These are phyloP conservation scores for Drosophila guanche DNA, from an alignment of 1,140 invertebrate species.

Conservation along the genomic window DNA sequence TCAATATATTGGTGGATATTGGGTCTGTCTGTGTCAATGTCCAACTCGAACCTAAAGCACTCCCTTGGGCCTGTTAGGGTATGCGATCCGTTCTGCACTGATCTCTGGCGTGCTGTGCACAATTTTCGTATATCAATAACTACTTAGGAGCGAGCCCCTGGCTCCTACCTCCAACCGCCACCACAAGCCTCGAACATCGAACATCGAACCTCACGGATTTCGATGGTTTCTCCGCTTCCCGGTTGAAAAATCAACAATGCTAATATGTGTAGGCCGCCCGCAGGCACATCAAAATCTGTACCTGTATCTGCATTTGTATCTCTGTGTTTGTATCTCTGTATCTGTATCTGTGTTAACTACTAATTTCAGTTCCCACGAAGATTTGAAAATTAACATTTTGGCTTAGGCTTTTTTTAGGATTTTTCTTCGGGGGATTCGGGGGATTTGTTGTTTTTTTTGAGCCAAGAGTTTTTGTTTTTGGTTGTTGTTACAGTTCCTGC, in stretches of 20 bases:
- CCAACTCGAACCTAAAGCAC: no score
- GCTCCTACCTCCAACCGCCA: neutral
- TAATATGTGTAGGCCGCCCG: conserved; percentile 75
- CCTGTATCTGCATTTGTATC: conserved; percentile 11
- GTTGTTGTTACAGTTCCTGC: conserved; percentile 77
- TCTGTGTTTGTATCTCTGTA: conserved; percentile 16
- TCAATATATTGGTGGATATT: no score
- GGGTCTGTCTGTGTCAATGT: no score
- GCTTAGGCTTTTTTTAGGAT: conserved; percentile 31
- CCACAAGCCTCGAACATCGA: neutral
- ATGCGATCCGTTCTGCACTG: neutral
- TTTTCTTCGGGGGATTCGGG: conserved; percentile 17
- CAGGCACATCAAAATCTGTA: conserved; percentile 47
- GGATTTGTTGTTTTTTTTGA: conserved; percentile 19
- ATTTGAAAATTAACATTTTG: conserved; percentile 80
- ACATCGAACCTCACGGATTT: neutral
- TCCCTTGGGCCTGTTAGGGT: neutral
- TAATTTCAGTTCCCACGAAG: conserved; percentile 80
- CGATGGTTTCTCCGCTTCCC: conserved; percentile 2
- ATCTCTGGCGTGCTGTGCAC: conserved; percentile 20
- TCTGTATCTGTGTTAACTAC: conserved; percentile 61
- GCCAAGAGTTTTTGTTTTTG: conserved; percentile 16
- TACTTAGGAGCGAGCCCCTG: conserved; percentile 33
- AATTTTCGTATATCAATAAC: conserved; percentile 59
- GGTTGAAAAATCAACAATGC: conserved; percentile 69